These are phyloP conservation scores for Chloroceryle aenea DNA, from an alignment of 2,113 vertebrate genomes.

Conservation along the genomic window DNA sequence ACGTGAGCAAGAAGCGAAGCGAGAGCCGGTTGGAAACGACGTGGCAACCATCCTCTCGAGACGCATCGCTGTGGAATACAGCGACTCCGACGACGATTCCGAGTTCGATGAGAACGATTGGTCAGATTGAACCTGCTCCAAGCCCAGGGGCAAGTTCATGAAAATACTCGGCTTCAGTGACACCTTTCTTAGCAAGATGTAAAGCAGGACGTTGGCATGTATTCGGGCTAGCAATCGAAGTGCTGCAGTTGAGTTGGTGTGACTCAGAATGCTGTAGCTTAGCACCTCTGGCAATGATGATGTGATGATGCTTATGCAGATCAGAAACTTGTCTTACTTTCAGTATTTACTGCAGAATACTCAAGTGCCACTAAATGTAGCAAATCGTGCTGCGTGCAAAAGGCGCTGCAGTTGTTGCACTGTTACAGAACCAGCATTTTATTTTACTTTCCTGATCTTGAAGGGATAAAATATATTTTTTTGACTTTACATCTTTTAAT, in stretches of 20 bases:
- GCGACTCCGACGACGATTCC: constrained; percentile 94
- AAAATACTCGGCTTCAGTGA: background rate
- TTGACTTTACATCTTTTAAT: constrained; percentile 41
- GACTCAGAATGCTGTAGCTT: constrained; percentile 68
- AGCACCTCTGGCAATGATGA: constrained; percentile 72
- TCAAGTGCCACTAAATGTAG: constrained; percentile 80
- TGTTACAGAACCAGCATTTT: constrained; percentile 66
- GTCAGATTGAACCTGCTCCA: constrained; percentile 85
- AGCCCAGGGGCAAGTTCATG: background rate
- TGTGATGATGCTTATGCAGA: constrained; percentile 73
- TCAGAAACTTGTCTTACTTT: constrained; percentile 71
- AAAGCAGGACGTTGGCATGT: background rate
- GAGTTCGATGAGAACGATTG: constrained; percentile 97
- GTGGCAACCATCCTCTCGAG: constrained; percentile 96
- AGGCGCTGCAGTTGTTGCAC: constrained; percentile 65
- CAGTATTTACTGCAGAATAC: constrained; percentile 77
- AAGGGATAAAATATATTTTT: constrained; percentile 52
- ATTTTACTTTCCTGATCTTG: constrained; percentile 56
- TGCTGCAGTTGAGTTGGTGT: constrained; percentile 20
- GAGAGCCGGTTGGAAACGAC: constrained; percentile 92
- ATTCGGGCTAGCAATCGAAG: background rate
- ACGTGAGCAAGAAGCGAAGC: constrained; percentile 94
- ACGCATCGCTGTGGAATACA: constrained; percentile 97
- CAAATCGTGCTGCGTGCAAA: constrained; percentile 64
- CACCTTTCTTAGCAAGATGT: background rate